phyloP scores from a whole-genome alignment of 2,797 vertebrate species.

The Sebastes taczanowskii region DNA sequence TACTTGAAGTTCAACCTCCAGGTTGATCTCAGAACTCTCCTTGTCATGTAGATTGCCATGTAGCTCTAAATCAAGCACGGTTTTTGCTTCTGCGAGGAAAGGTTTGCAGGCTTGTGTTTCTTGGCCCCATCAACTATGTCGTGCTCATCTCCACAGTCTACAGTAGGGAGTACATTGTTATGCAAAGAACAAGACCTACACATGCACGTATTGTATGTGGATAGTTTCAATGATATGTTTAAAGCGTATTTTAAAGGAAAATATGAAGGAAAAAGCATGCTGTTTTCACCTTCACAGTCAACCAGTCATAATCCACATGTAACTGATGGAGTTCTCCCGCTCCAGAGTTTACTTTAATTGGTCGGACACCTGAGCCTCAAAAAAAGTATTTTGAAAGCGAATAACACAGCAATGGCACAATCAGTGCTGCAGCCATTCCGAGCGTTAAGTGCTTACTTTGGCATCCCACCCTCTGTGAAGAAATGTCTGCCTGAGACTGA shows the following conservation, averaged over 20 bases:
- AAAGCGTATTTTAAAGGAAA: background rate
- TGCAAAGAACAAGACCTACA: background rate
- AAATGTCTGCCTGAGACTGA: conserved; percentile 16
- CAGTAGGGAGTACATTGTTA: background rate
- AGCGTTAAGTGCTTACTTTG: conserved; percentile 37
- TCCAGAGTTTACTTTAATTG: conserved; percentile 27
- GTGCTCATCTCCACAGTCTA: background rate
- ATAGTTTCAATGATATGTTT: background rate
- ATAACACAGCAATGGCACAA: conserved; percentile 14
- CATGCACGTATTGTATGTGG: background rate
- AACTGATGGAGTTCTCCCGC: background rate
- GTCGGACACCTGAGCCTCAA: conserved; percentile 22
- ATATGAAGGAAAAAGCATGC: background rate
- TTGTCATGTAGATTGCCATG: background rate
- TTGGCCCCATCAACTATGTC: background rate
- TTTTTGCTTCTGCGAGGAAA: background rate
- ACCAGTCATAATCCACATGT: background rate
- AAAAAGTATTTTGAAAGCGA: conserved; percentile 33
- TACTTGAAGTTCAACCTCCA: background rate
- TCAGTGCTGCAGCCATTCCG: background rate
- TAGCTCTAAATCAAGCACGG: background rate
- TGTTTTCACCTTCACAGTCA: conserved; percentile 1
- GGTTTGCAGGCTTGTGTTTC: background rate
- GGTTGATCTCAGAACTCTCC: background rate
- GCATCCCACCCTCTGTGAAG: conserved; percentile 14